Evolutionary conservation across 2,888 invertebrate species (phyloP).

Genomic region (Resseliella maxima): DNA sequence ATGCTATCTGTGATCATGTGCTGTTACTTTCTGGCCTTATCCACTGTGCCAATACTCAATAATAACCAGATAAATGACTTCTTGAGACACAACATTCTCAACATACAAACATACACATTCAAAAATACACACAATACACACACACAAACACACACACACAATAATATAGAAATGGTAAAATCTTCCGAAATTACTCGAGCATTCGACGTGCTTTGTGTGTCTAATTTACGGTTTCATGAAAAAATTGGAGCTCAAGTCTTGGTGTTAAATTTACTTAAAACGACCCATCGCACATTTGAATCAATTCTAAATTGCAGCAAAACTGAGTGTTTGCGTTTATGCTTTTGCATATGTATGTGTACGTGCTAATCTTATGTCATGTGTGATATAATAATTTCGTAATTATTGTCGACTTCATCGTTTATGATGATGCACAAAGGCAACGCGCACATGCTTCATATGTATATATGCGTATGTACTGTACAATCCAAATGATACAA

Average conservation of each 20-base stretch:
- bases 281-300: neutral
- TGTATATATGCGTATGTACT: neutral
- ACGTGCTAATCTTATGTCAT: neutral
- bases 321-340: neutral
- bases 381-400: constrained; percentile 17
- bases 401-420: neutral
- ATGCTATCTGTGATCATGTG: neutral
- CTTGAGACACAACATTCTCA: no score
- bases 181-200: neutral
- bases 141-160: neutral
- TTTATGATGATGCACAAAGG: neutral
- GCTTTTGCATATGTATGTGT: neutral
- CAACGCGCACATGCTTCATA: neutral
- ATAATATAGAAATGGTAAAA: neutral
- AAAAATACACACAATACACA: neutral
- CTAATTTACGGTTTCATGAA: neutral
- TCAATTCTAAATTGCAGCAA: neutral
- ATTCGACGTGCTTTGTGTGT: neutral
- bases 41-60: no score
- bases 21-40: no score
- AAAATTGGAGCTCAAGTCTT: neutral
- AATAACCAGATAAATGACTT: no score
- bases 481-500: neutral
- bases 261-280: neutral
- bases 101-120: no score